Conservation (phyloP, 1,140 invertebrate genomes). For the Vanessa atalanta region DNA sequence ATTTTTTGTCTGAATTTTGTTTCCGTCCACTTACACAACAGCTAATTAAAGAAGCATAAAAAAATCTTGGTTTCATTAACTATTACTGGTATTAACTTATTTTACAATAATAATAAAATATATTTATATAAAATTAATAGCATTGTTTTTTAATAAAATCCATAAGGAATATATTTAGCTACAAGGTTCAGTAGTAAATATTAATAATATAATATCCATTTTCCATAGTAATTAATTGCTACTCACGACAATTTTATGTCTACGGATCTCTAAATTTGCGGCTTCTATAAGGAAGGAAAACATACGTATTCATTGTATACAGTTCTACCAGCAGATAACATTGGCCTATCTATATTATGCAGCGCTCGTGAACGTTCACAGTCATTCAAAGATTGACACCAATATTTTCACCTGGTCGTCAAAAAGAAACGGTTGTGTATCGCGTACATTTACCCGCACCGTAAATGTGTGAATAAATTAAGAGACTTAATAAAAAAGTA, state of each 20-base stretch:
- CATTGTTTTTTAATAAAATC: too few relatives aligned
- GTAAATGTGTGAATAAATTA: not conserved
- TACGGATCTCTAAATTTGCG: constrained; percentile 14
- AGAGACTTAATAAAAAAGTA: constrained; percentile 12
- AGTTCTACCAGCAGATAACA: constrained; percentile 32
- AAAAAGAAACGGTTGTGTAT: constrained; percentile 21
- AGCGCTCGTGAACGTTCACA: constrained; percentile 21
- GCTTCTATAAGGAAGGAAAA: constrained; percentile 24
- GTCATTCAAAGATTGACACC: constrained; percentile 23
- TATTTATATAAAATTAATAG: not conserved
- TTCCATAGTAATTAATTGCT: not conserved
- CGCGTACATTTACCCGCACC: not conserved
- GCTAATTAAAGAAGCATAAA: too few relatives aligned
- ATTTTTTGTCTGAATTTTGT: too few relatives aligned
- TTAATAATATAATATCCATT: not conserved
- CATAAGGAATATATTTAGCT: too few relatives aligned
- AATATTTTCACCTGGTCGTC: constrained; percentile 31
- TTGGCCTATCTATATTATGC: constrained; percentile 36
- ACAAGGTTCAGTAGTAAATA: too few relatives aligned
- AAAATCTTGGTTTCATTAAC: too few relatives aligned
- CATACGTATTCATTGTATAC: constrained; percentile 9
- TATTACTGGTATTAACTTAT: too few relatives aligned
- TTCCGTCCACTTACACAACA: too few relatives aligned
- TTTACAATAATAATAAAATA: not conserved
- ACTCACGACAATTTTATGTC: not conserved